Base-by-base conservation (phyloP, 1,140 invertebrate species). In the Atta texana region DNA sequence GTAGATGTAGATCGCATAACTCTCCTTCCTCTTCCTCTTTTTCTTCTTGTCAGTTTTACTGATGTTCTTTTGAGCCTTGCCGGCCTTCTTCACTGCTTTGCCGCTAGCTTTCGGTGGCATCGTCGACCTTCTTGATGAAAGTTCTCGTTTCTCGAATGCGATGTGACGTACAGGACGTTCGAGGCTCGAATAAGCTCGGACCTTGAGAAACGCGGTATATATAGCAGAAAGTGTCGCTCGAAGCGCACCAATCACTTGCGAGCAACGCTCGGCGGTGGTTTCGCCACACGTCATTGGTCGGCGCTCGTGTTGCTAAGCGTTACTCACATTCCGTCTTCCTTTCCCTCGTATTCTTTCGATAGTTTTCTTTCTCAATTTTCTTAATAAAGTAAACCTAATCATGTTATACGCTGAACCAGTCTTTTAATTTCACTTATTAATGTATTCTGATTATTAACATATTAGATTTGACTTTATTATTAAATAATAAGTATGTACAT, bases 1-100 rank as follows among this genome's bases (percentile, higher is more conserved):
- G 94, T 97, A 97, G 39, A 97, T 96, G 94, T 97, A 97, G 84
- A 97, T 96, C 0, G 96, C 96, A 95, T 97, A 98, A 82, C 95
- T 96, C 91, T 97, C 96, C 95, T 96, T 97, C 95, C 96, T 96
- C 93, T 94, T 93, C 87, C 95, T 96, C 69, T 95, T 96, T 95
- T 92, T 96, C 87, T 96, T 96, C 93, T 95, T 96, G 74, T 96
- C 95, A n/a, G 91, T 92, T 66, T 96, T 96, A 12, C 94, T 94
- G 63, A 96, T 96, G 81, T 96, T 96, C 91, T 96, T 96, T 84
- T 96, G 95, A 24, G 96, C 95, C 87, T 96, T 96, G 3, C 95
- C 96, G 64, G 95, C 95, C 80, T 96, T 96, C 89, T 96, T 96
- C 75, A 93, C 95, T 51, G 94, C 93, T 90, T 95, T 96, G 34